Percentiles rank a stretch among this genome's conserved stretches.
Conservation (phyloP, 2,888 invertebrate species). For the Trileptium ribeirensis region DNA sequence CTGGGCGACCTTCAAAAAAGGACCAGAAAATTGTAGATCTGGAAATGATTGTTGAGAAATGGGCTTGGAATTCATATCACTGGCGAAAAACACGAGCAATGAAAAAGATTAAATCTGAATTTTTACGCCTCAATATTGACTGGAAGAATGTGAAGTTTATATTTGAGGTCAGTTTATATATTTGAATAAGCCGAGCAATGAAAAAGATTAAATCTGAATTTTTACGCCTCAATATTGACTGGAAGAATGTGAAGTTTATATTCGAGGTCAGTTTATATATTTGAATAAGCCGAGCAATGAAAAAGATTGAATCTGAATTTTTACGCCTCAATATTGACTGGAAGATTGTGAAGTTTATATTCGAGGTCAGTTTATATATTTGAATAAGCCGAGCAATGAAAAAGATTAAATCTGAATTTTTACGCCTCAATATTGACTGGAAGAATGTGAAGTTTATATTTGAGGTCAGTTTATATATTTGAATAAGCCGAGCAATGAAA, state of each 20-base stretch:
- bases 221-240: conserved; percentile 51
- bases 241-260: conserved; percentile 52
- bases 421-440: conserved; percentile 55
- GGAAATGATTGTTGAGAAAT: conserved; percentile 50
- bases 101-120: conserved; percentile 31
- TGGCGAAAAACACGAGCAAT: conserved; percentile 48
- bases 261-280: no score
- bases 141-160: conserved; percentile 52
- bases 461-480: no score
- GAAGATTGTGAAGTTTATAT: conserved; percentile 51
- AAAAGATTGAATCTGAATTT: no score
- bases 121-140: conserved; percentile 51
- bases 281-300: no score
- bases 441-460: no score
- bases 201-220: no score
- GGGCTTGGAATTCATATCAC: conserved; percentile 52
- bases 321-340: conserved; percentile 52
- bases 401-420: no score
- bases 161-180: background rate
- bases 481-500: no score
- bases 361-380: no score
- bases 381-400: no score
- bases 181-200: no score
- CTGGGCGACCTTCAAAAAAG: background rate
- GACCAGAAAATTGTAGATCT: conserved; percentile 41